Evolutionary conservation across 2,888 invertebrate species (phyloP).

Genomic region (Eremobia ochroleuca): DNA sequence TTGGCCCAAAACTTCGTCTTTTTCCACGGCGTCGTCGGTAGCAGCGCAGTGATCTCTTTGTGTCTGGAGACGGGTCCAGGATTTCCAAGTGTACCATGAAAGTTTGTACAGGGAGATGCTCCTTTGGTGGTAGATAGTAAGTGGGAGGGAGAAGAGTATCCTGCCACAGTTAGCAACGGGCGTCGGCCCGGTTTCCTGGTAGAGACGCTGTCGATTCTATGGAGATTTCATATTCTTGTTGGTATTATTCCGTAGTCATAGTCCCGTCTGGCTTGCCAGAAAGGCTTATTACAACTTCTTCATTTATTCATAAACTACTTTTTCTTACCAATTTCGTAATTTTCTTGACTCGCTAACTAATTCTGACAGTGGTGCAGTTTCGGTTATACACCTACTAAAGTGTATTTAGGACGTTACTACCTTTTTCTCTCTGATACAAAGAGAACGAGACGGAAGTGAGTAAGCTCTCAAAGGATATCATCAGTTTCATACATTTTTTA

Average conservation of each 20-base stretch:
- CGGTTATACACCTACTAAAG: neutral
- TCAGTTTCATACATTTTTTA: neutral
- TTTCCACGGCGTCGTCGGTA: too few species aligned
- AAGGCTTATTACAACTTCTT: neutral
- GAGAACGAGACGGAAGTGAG: neutral
- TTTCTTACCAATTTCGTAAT: neutral
- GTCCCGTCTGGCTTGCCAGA: neutral
- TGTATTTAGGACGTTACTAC: neutral
- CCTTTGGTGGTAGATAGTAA: too few species aligned
- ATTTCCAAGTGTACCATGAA: neutral
- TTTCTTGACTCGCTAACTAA: too few species aligned
- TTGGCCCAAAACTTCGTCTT: too few species aligned
- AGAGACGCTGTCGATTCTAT: too few species aligned
- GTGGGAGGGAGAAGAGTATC: neutral
- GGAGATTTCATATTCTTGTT: slow-evolving; percentile 3
- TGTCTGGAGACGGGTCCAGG: too few species aligned
- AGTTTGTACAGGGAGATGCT: neutral
- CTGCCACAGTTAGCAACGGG: neutral
- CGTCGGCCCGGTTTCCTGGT: too few species aligned
- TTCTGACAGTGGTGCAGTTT: neutral
- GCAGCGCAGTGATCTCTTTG: too few species aligned
- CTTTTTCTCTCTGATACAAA: neutral
- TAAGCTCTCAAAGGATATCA: neutral
- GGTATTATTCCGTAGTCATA: neutral
- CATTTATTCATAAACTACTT: neutral